phyloP scores from a whole-genome alignment of 2,888 invertebrate genomes.

The Syrphus vitripennis region DNA sequence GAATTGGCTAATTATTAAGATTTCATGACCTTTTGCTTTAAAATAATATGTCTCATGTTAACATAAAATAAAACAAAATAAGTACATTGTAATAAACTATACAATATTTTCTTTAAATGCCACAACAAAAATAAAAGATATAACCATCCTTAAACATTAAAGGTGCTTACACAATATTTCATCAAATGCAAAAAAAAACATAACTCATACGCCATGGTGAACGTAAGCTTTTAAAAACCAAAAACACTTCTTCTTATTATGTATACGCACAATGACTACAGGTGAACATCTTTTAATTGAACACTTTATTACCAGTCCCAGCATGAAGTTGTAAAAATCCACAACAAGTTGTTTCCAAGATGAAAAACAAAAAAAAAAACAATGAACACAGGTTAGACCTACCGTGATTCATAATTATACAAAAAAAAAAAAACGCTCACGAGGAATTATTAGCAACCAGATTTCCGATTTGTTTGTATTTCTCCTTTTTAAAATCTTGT shows the following conservation, averaged over 20 bases:
- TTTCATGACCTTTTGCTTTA: too few relatives aligned
- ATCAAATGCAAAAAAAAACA: not conserved
- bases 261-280: not conserved
- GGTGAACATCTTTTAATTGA: slow-evolving; percentile 34
- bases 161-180: not conserved
- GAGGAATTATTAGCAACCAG: slow-evolving; percentile 3
- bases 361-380: not conserved
- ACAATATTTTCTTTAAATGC: not conserved
- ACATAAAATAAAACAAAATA: too few relatives aligned
- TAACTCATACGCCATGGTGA: slow-evolving; percentile 49
- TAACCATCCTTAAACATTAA: not conserved
- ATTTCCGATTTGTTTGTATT: not conserved
- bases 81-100: too few relatives aligned
- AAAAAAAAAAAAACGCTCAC: not conserved
- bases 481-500: not conserved
- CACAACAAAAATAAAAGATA: not conserved
- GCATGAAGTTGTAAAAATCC: slow-evolving; percentile 15
- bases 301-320: slow-evolving; percentile 4
- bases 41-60: too few relatives aligned
- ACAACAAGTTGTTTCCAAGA: slow-evolving; percentile 1
- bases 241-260: not conserved
- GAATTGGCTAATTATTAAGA: too few relatives aligned
- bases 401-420: slow-evolving; percentile 15
- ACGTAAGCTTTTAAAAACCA: not conserved
- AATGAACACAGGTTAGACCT: too few relatives aligned